Percentiles rank a stretch among this genome's conserved stretches.
Evolutionary conservation across 2,888 invertebrate genomes (phyloP).

Genomic region (Zaprionus bogoriensis): DNA sequence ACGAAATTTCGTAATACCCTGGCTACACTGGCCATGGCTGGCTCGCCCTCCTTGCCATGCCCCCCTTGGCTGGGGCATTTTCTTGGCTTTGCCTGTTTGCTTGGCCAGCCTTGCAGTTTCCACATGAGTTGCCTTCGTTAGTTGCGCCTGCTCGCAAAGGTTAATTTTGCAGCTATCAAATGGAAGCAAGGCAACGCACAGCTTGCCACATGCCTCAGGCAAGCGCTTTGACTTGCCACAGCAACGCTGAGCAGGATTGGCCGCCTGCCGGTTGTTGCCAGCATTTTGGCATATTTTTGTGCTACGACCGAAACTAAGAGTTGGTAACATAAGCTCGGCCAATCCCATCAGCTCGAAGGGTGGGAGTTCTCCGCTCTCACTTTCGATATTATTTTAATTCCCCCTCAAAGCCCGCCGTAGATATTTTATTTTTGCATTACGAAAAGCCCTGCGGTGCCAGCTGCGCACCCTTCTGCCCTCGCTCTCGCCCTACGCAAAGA

Average conservation of each 20-base stretch:
- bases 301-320: not conserved
- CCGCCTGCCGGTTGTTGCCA: constrained; percentile 11
- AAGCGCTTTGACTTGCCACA: constrained; percentile 44
- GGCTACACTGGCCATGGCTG: not conserved
- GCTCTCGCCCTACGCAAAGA: constrained; percentile 7
- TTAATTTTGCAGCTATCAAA: constrained; percentile 70
- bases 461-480: constrained; percentile 10
- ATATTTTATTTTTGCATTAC: constrained; percentile 23
- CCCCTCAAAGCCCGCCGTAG: not conserved
- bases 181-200: constrained; percentile 41
- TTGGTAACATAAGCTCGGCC: not conserved
- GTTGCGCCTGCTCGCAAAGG: constrained; percentile 57
- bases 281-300: not conserved
- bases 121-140: constrained; percentile 54
- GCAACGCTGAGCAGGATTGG: constrained; percentile 5
- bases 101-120: constrained; percentile 28
- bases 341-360: not conserved
- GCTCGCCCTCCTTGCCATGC: not conserved
- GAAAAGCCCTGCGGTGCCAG: constrained; percentile 14
- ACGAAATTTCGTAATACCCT: constrained; percentile 7
- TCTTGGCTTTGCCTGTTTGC: constrained; percentile 13
- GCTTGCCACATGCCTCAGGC: constrained; percentile 27
- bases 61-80: too few relatives aligned
- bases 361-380: too few relatives aligned
- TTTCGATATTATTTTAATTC: not conserved